Conservation (phyloP, 2,888 invertebrate species). For the Entomobrya proxima region DNA sequence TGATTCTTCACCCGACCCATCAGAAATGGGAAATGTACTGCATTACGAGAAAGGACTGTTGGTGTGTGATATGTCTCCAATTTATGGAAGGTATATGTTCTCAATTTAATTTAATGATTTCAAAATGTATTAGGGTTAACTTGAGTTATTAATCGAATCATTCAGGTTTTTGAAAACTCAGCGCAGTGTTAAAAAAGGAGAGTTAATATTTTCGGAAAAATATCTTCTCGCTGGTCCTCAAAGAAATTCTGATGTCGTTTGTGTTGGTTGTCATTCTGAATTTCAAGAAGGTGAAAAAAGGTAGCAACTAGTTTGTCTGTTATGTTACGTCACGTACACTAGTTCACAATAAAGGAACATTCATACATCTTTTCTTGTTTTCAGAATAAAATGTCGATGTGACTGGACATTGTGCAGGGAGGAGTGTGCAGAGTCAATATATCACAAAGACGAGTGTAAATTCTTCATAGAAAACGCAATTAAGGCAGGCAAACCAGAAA, state of each 20-base stretch:
- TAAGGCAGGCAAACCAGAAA: slow-evolving; percentile 65
- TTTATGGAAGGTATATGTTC: slow-evolving; percentile 68
- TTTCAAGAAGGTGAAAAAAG: slow-evolving; percentile 77
- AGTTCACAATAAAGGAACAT: background rate
- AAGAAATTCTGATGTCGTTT: slow-evolving; percentile 73
- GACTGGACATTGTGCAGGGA: slow-evolving; percentile 76
- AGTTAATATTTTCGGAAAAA: slow-evolving; percentile 75
- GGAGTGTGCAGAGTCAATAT: slow-evolving; percentile 74
- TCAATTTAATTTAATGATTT: background rate
- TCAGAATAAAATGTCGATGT: slow-evolving; percentile 71
- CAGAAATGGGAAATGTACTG: slow-evolving; percentile 23
- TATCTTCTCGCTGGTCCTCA: slow-evolving; percentile 75
- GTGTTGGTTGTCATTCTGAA: slow-evolving; percentile 76
- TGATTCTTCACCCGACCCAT: background rate
- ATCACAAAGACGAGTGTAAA: slow-evolving; percentile 74
- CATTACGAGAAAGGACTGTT: slow-evolving; percentile 41
- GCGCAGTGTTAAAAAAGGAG: slow-evolving; percentile 68
- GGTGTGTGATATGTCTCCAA: slow-evolving; percentile 67
- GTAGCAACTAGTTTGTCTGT: slow-evolving; percentile 58
- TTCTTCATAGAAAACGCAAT: slow-evolving; percentile 72
- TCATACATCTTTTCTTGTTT: background rate
- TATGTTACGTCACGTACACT: no score
- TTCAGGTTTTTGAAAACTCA: slow-evolving; percentile 70
- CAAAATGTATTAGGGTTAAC: background rate
- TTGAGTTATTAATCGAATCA: background rate